Percentiles rank a stretch among this genome's conserved stretches.
Evolutionary conservation across 2,888 invertebrate species (phyloP).

Genomic region (Pristionchus arcanus): DNA sequence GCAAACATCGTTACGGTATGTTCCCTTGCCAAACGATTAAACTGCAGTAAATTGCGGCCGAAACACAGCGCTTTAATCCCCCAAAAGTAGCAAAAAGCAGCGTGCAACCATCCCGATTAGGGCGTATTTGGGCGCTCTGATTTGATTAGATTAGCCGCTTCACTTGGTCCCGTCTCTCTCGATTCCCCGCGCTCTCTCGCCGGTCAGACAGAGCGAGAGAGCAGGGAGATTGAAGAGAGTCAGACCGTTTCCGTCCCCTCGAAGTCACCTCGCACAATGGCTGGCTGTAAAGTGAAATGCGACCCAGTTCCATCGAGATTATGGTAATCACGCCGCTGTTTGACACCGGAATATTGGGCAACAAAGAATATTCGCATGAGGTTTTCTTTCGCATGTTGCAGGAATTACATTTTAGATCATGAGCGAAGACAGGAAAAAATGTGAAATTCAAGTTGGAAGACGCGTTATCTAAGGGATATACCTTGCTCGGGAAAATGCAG

Average conservation of each 20-base stretch:
- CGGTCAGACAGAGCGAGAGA: background rate
- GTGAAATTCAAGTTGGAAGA: too few species aligned
- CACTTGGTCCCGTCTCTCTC: background rate
- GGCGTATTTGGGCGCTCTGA: background rate
- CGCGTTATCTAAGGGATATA: too few species aligned
- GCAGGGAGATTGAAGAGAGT: background rate
- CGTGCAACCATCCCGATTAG: background rate
- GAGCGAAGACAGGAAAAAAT: too few species aligned
- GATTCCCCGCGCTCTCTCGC: background rate
- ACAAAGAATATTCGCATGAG: background rate
- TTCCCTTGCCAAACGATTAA: background rate
- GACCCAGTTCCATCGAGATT: background rate
- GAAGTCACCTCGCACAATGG: background rate
- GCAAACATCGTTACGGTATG: background rate
- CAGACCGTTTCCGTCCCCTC: background rate
- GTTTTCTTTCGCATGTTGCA: too few species aligned
- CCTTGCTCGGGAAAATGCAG: too few species aligned
- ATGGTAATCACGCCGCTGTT: background rate
- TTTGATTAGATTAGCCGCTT: conserved; percentile 43
- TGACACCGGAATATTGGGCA: background rate
- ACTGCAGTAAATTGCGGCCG: background rate
- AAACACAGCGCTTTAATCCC: background rate
- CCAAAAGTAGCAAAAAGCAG: background rate
- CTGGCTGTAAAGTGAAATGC: background rate
- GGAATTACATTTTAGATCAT: too few species aligned